A percentile compares a stretch with the other conserved stretches of the same genome.
phyloP scores from a whole-genome alignment of 2,113 vertebrate species.

The Zosterops lateralis region DNA sequence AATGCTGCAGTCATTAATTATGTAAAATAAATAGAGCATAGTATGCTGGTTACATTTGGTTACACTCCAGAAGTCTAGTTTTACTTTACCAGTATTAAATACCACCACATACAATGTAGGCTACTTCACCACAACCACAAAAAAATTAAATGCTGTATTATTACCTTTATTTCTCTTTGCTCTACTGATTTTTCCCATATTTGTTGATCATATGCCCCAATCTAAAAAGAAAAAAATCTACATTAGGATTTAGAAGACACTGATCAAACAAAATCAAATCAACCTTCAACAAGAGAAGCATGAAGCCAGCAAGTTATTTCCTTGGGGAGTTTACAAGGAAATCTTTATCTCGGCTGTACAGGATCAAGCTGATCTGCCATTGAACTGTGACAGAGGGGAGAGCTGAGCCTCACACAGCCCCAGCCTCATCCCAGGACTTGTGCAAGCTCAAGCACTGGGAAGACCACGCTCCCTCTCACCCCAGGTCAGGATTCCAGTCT shows the following conservation, averaged over 20 bases:
- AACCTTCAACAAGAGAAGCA: background rate
- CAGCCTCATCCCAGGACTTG: background rate
- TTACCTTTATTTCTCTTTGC: constrained; percentile 98
- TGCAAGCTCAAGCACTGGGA: too few relatives aligned
- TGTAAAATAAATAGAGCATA: background rate
- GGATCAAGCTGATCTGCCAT: background rate
- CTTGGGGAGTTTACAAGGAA: background rate
- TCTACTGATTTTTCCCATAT: constrained; percentile 99
- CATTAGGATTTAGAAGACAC: constrained; percentile 1
- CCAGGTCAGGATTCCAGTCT: background rate
- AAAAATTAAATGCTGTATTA: background rate
- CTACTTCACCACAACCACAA: background rate
- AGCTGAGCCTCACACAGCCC: background rate
- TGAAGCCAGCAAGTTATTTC: background rate
- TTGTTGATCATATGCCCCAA: constrained; percentile 99
- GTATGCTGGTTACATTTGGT: background rate
- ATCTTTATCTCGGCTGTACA: background rate
- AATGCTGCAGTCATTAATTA: background rate
- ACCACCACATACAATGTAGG: background rate
- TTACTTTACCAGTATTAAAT: constrained; percentile 14
- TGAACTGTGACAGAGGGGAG: background rate
- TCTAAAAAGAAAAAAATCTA: constrained; percentile 73
- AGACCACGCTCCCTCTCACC: fast-evolving
- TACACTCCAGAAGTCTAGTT: constrained; percentile 11
- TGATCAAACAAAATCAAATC: background rate